Base-by-base conservation (phyloP, 2,888 invertebrate genomes). In the Prosapia bicincta region DNA sequence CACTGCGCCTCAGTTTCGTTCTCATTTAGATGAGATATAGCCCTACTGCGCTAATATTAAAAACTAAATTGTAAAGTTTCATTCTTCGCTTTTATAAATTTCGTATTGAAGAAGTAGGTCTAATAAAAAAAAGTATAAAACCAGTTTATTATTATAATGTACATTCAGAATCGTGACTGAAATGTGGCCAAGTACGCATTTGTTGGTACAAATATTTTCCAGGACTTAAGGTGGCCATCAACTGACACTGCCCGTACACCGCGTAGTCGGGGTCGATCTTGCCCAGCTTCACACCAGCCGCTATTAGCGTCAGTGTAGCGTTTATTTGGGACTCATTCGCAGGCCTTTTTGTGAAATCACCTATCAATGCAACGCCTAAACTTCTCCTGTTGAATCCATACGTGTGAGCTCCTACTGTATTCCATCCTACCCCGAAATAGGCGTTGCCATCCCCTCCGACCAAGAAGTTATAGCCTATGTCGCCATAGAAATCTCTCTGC, bases 401-500 rank as follows among this genome's bases (percentile, higher is more conserved):
- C 6, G 77, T 72, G 26, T 72, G 72, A 20, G 76, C 26, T 0
- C 77, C 88, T 1, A 84, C 83, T 6, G 81, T 81, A 73, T 85
- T 83, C 86, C 86, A 86, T 1, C 85, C 85, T 1, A 86, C 82
- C 6, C 86, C 86, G 77, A 84, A 84, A 79, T 86, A 86, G 15
- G 83, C 83, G 23, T 83, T 84, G 0, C 88, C 87, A 78, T 88
- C 88, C 54, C 86, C 87, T 3, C 88, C 88, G 43, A 88, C 83
- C n/a, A 88, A 80, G 77, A 87, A 88, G 76, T 84, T 86, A 78
- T 84, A 85, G 5, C 84, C 86, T 68, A 86, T 84, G 72, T 78
- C 77, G n/a, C 38, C 28, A 20, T 20, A 76, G 23, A 70, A 69
- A 10, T 92, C 91, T 38, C 78, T 71, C 26, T 77, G 77, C 13